A percentile compares a stretch with the other conserved stretches of the same genome.
Conservation (phyloP, 1,140 invertebrate genomes). For the Drosophila biarmipes region DNA sequence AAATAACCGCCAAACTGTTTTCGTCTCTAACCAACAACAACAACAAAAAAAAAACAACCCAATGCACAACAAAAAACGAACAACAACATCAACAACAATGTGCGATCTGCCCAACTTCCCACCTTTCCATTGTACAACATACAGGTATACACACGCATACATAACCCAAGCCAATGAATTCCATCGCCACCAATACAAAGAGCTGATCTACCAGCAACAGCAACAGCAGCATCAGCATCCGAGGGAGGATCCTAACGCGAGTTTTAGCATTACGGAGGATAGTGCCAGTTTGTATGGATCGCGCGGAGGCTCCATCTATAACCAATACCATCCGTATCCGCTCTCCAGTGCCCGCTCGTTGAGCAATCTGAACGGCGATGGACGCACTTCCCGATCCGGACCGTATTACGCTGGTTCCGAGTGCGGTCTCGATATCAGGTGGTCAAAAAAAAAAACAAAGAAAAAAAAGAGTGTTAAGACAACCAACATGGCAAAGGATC, state of each 20-base stretch:
- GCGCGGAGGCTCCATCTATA: constrained; percentile 38
- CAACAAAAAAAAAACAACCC: constrained; percentile 45
- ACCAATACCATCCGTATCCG: constrained; percentile 15
- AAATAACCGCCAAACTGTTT: constrained; percentile 51
- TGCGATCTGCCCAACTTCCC: constrained; percentile 47
- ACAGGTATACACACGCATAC: constrained; percentile 84
- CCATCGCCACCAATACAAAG: constrained; percentile 76
- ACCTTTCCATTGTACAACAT: constrained; percentile 31
- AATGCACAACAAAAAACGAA: constrained; percentile 37
- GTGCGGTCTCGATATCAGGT: constrained; percentile 78
- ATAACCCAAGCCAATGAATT: constrained; percentile 84
- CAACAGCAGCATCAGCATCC: constrained; percentile 53
- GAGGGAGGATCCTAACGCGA: constrained; percentile 67
- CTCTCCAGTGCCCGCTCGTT: constrained; percentile 65
- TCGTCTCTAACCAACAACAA: constrained; percentile 66
- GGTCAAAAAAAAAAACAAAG: constrained; percentile 45
- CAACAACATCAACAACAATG: constrained; percentile 39
- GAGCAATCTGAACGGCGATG: constrained; percentile 62
- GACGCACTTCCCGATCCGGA: constrained; percentile 42
- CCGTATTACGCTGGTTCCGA: constrained; percentile 78
- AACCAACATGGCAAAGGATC: constrained; percentile 8
- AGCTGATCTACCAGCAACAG: constrained; percentile 60
- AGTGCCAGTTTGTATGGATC: constrained; percentile 52
- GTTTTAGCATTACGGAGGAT: constrained; percentile 65
- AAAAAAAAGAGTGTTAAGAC: not conserved